Percentiles rank a stretch among this genome's conserved stretches.
phyloP scores from a whole-genome alignment of 2,113 vertebrate species.

The Eretmochelys imbricata region DNA sequence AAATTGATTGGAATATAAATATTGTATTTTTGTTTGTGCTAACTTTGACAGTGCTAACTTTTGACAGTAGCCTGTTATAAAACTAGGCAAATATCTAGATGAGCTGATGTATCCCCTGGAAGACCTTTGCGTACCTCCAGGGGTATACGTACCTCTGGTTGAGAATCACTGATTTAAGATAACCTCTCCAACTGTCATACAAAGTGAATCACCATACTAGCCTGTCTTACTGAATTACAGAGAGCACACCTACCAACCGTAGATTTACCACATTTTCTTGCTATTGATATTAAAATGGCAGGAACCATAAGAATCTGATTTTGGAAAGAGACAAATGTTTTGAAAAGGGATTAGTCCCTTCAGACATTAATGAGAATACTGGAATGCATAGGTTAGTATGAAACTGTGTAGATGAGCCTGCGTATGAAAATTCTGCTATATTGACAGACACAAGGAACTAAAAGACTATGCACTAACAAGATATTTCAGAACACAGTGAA shows the following conservation, averaged over 20 bases:
- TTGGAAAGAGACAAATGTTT: not conserved
- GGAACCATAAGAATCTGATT: fast-evolving
- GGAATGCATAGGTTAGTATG: fast-evolving
- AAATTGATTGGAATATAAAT: too few species aligned
- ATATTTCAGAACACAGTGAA: not conserved
- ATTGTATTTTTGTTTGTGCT: too few species aligned
- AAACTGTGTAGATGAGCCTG: not conserved
- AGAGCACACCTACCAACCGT: fast-evolving
- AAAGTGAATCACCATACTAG: not conserved
- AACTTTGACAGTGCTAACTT: too few species aligned
- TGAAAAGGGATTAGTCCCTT: fast-evolving
- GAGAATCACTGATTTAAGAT: fast-evolving
- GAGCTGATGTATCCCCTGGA: too few species aligned
- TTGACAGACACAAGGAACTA: not conserved
- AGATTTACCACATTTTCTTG: fast-evolving
- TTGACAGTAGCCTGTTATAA: too few species aligned
- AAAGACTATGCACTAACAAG: not conserved
- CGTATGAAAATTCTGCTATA: not conserved
- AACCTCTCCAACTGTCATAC: fast-evolving
- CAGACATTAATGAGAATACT: too few species aligned
- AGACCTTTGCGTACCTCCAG: too few species aligned
- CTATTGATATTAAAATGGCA: not conserved
- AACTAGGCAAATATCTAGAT: too few species aligned
- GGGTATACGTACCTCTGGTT: too few species aligned
- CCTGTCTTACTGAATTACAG: fast-evolving